A percentile compares a stretch with the other conserved stretches of the same genome.
These are phyloP conservation scores for Macaca nemestrina DNA, from an alignment of 2,113 vertebrate species.

Conservation along the genomic window DNA sequence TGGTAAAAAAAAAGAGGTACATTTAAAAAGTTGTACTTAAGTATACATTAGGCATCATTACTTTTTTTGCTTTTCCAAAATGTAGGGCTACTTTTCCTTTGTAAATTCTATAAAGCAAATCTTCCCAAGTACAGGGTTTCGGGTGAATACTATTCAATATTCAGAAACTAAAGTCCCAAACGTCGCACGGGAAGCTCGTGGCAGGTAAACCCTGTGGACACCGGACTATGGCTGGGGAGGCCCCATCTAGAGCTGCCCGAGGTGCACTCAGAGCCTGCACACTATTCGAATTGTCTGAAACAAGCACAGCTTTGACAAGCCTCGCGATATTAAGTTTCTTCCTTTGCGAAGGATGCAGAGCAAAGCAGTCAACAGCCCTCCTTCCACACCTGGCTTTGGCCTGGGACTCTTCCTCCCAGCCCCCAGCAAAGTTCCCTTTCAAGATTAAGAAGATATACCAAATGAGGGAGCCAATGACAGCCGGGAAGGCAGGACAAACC, in stretches of 20 bases:
- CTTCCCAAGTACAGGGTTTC: neutral
- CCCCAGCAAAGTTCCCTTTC: neutral
- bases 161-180: neutral
- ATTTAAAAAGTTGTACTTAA: constrained; percentile 1
- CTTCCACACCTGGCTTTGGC: neutral
- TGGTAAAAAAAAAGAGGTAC: neutral
- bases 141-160: neutral
- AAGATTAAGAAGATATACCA: neutral
- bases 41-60: neutral
- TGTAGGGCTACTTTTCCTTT: neutral
- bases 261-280: neutral
- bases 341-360: neutral
- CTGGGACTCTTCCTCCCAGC: neutral
- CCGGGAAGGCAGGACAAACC: neutral
- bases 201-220: neutral
- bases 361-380: neutral
- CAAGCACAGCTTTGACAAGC: neutral
- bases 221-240: neutral
- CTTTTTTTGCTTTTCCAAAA: neutral
- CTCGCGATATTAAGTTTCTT: neutral
- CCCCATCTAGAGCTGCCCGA: neutral
- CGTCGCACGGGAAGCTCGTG: neutral
- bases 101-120: neutral
- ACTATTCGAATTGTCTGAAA: neutral
- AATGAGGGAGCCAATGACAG: neutral